phyloP scores from a whole-genome alignment of 2,888 invertebrate genomes.

The Opisthograptis luteolata region DNA sequence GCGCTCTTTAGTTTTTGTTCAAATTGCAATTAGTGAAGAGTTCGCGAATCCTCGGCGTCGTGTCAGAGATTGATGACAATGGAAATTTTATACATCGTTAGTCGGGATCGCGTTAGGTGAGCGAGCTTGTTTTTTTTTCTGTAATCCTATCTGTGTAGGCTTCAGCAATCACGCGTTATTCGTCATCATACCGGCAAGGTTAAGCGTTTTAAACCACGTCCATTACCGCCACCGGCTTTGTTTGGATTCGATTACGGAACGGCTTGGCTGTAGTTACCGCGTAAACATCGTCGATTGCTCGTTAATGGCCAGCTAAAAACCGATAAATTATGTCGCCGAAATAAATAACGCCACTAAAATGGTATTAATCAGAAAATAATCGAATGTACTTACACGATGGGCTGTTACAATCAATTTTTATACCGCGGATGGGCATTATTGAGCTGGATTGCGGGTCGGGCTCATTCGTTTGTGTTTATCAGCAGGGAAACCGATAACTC shows the following conservation, averaged over 20 bases:
- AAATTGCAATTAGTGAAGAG: slow-evolving; percentile 84
- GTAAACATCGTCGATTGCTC: slow-evolving; percentile 46
- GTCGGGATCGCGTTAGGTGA: slow-evolving; percentile 79
- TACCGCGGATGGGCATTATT: slow-evolving; percentile 66
- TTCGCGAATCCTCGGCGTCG: slow-evolving; percentile 80
- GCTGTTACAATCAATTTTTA: slow-evolving; percentile 72
- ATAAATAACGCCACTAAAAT: slow-evolving; percentile 56
- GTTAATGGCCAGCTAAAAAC: slow-evolving; percentile 63
- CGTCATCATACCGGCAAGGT: slow-evolving; percentile 56
- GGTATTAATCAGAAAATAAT: slow-evolving; percentile 30
- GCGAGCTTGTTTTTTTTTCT: slow-evolving; percentile 76
- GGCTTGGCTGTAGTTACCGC: slow-evolving; percentile 29
- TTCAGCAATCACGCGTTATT: slow-evolving; percentile 56
- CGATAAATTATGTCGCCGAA: slow-evolving; percentile 65
- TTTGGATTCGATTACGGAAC: slow-evolving; percentile 13
- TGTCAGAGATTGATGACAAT: slow-evolving; percentile 85
- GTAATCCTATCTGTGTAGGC: slow-evolving; percentile 72
- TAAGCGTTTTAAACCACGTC: slow-evolving; percentile 43
- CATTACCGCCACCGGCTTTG: slow-evolving; percentile 43
- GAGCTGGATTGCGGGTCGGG: slow-evolving; percentile 58
- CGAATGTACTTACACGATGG: slow-evolving; percentile 40
- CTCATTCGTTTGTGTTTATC: slow-evolving; percentile 80
- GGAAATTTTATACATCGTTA: slow-evolving; percentile 85
- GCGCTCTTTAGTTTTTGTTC: slow-evolving; percentile 81
- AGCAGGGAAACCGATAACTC: slow-evolving; percentile 77